phyloP scores from a whole-genome alignment of 1,140 invertebrate species.

The Micrasema longulum region DNA sequence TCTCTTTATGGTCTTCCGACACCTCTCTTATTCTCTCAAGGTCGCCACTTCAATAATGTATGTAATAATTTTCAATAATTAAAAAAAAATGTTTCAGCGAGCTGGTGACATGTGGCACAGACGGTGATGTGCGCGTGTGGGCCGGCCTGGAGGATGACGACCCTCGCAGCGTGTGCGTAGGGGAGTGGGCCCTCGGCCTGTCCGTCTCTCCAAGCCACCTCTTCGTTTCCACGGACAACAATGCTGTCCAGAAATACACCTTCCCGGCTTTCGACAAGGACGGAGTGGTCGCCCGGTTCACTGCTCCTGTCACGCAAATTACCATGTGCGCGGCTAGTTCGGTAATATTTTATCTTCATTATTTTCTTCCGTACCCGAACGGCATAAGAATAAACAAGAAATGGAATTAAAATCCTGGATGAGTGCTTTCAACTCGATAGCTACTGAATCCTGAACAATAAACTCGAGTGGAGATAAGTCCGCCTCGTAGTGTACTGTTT shows the following conservation, averaged over 20 bases:
- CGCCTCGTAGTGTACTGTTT: no score
- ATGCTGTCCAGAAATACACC: constrained; percentile 85
- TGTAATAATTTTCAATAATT: no score
- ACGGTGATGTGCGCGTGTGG: constrained; percentile 93
- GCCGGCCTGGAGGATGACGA: constrained; percentile 88
- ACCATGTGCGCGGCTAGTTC: constrained; percentile 65
- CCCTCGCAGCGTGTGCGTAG: constrained; percentile 85
- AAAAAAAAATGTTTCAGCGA: constrained; percentile 5
- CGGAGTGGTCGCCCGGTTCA: constrained; percentile 88
- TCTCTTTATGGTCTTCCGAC: no score
- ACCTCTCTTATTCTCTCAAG: no score
- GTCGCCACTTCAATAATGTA: no score
- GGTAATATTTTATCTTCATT: constrained; percentile 55
- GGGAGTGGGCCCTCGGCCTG: constrained; percentile 79
- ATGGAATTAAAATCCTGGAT: no score
- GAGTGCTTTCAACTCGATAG: no score
- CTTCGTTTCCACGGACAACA: constrained; percentile 86
- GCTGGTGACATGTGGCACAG: constrained; percentile 89
- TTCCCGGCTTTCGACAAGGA: constrained; percentile 85
- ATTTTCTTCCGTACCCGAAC: no score
- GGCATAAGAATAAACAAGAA: no score
- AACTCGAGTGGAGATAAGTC: no score
- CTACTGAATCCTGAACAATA: no score
- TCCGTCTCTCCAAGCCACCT: constrained; percentile 76
- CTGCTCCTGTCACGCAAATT: constrained; percentile 85